Conservation (phyloP, 2,888 invertebrate species). For the Ophion obscuratus region DNA sequence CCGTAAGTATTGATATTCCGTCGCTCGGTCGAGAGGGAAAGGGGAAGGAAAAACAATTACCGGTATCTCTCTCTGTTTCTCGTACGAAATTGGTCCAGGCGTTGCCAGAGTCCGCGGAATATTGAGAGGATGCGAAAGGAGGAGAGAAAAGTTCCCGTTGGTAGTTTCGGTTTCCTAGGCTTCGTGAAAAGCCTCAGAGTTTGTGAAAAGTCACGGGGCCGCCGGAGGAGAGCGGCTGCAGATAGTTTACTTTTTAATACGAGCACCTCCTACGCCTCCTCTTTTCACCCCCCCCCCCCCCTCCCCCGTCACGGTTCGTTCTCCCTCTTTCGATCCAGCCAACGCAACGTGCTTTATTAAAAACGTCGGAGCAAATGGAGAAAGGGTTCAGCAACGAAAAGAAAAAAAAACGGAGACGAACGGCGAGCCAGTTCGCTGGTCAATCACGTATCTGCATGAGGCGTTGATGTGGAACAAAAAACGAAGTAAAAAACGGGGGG, state of each 20-base stretch:
- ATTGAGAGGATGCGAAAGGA: slow-evolving; percentile 60
- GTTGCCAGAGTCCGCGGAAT: slow-evolving; percentile 46
- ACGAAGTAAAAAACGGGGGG: slow-evolving; percentile 4
- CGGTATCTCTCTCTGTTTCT: slow-evolving; percentile 53
- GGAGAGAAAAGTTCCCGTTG: slow-evolving; percentile 52
- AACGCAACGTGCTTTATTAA: slow-evolving; percentile 79
- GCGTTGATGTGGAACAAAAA: slow-evolving; percentile 7
- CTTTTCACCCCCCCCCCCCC: too few relatives aligned
- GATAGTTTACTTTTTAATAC: slow-evolving; percentile 81
- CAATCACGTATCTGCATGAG: slow-evolving; percentile 45
- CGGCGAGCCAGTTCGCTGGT: slow-evolving; percentile 29
- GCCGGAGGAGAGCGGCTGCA: slow-evolving; percentile 55
- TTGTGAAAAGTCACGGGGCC: slow-evolving; percentile 46
- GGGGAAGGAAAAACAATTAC: slow-evolving; percentile 69
- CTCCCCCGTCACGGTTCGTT: slow-evolving; percentile 10
- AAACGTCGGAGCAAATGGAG: slow-evolving; percentile 75
- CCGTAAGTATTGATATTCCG: slow-evolving; percentile 18
- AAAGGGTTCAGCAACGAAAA: slow-evolving; percentile 58
- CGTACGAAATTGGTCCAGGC: slow-evolving; percentile 29
- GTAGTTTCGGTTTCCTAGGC: slow-evolving; percentile 49
- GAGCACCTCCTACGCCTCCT: slow-evolving; percentile 37
- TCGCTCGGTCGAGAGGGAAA: neutral
- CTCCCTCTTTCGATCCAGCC: slow-evolving; percentile 40
- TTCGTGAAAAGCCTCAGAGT: slow-evolving; percentile 36
- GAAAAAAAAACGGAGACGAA: slow-evolving; percentile 14